Evolutionary conservation across 2,888 invertebrate genomes (phyloP).

Genomic region (Luperina testacea): DNA sequence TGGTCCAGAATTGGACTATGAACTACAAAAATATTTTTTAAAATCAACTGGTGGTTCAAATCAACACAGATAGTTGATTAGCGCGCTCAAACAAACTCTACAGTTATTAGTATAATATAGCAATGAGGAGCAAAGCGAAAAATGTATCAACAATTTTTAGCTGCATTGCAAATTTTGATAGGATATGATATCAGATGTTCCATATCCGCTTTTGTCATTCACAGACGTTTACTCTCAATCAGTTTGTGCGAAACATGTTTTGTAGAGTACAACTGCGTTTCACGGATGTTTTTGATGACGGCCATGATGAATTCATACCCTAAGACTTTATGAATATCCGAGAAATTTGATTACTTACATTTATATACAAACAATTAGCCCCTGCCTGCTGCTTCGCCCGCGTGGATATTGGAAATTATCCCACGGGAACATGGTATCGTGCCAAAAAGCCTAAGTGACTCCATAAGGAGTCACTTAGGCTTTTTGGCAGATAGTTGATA

Average conservation of each 20-base stretch:
- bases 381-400: too few relatives aligned
- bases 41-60: too few relatives aligned
- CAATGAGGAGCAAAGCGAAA: constrained; percentile 1
- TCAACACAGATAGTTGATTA: too few relatives aligned
- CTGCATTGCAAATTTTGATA: constrained; percentile 1
- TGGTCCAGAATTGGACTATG: too few relatives aligned
- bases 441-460: neutral
- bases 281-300: neutral
- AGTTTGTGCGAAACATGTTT: neutral
- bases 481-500: too few relatives aligned
- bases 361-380: too few relatives aligned
- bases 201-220: neutral
- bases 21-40: too few relatives aligned
- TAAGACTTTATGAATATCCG: too few relatives aligned
- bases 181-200: neutral
- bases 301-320: neutral
- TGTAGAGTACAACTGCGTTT: neutral
- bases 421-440: neutral
- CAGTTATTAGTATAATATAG: too few relatives aligned
- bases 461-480: too few relatives aligned
- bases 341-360: neutral
- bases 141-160: neutral
- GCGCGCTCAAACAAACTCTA: too few relatives aligned
- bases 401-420: neutral
- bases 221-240: neutral